phyloP scores from a whole-genome alignment of 1,140 invertebrate species.

The Eufriesea mexicana region DNA sequence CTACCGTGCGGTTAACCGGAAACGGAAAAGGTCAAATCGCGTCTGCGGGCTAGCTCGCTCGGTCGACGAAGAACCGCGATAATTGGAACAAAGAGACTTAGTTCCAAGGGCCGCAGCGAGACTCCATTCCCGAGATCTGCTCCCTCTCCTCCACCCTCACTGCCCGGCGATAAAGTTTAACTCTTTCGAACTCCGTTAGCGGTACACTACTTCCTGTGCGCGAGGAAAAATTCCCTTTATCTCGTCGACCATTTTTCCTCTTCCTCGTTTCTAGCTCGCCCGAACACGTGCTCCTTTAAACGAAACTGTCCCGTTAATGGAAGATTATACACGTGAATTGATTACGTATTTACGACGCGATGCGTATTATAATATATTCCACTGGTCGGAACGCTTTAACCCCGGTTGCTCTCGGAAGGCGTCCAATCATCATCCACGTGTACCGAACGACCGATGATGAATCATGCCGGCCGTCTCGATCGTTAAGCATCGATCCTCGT shows the following conservation, averaged over 20 bases:
- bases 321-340: not conserved
- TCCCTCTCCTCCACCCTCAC: not conserved
- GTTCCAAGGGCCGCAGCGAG: slow-evolving; percentile 59
- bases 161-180: slow-evolving; percentile 38
- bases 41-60: slow-evolving; percentile 56
- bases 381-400: not conserved
- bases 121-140: slow-evolving; percentile 40
- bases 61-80: slow-evolving; percentile 65
- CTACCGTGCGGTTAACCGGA: slow-evolving; percentile 68
- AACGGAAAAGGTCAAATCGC: slow-evolving; percentile 68
- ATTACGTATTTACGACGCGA: not conserved
- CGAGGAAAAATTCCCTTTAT: slow-evolving; percentile 63
- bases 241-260: slow-evolving; percentile 40
- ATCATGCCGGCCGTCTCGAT: slow-evolving; percentile 42
- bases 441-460: slow-evolving; percentile 43
- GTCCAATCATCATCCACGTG: slow-evolving; percentile 13
- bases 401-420: not conserved
- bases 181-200: slow-evolving; percentile 69
- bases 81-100: slow-evolving; percentile 74
- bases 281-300: not conserved
- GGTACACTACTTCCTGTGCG: slow-evolving; percentile 48
- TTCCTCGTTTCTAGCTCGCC: not conserved
- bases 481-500: slow-evolving; percentile 51
- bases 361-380: not conserved
- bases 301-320: too few species aligned